Evolutionary conservation across 2,797 vertebrate genomes (phyloP).

Genomic region (Selene dorsalis): DNA sequence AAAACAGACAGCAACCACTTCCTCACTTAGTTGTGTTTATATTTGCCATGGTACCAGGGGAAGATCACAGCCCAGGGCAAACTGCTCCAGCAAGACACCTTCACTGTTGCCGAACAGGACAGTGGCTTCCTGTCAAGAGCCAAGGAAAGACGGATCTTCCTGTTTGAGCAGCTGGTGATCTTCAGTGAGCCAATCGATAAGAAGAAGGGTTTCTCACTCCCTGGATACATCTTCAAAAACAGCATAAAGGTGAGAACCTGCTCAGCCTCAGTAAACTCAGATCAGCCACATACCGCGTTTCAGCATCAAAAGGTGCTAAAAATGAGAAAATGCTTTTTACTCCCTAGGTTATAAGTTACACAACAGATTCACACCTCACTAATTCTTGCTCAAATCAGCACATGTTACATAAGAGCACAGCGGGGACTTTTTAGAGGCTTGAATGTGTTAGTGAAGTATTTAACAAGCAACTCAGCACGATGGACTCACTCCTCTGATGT

Average conservation of each 20-base stretch:
- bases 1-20: slow-evolving; percentile 31
- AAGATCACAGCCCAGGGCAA: slow-evolving; percentile 96
- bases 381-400: slow-evolving; percentile 20
- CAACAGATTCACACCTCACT: slow-evolving; percentile 39
- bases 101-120: slow-evolving; percentile 91
- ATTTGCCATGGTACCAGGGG: slow-evolving; percentile 80
- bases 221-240: slow-evolving; percentile 92
- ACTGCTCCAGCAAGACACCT: slow-evolving; percentile 93
- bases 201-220: slow-evolving; percentile 90
- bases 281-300: slow-evolving; percentile 1
- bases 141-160: slow-evolving; percentile 91
- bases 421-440: slow-evolving; percentile 33
- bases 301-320: slow-evolving; percentile 6
- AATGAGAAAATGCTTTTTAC: slow-evolving; percentile 19
- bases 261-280: neutral
- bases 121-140: slow-evolving; percentile 88
- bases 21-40: slow-evolving; percentile 41
- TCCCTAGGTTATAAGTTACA: slow-evolving; percentile 38
- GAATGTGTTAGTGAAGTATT: slow-evolving; percentile 53
- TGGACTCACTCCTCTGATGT: slow-evolving; percentile 59
- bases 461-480: slow-evolving; percentile 57
- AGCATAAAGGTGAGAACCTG: slow-evolving; percentile 89
- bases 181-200: slow-evolving; percentile 94
- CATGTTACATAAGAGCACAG: slow-evolving; percentile 56
- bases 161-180: slow-evolving; percentile 95